phyloP scores from a whole-genome alignment of 2,113 vertebrate genomes.

The Lichenostomus cassidix region DNA sequence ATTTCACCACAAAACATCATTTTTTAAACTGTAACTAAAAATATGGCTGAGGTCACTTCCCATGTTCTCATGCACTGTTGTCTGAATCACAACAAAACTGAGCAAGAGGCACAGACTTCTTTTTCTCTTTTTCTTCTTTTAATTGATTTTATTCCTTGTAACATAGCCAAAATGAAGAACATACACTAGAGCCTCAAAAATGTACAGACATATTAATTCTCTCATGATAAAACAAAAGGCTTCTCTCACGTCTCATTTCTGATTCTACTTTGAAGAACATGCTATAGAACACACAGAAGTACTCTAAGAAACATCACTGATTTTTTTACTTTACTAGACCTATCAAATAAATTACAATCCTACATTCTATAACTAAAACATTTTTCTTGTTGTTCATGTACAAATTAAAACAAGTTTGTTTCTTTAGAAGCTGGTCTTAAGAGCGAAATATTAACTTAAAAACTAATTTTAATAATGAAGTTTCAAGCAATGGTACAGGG shows the following conservation, averaged over 20 bases:
- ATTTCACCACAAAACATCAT: neutral
- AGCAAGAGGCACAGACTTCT: neutral
- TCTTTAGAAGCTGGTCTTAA: neutral
- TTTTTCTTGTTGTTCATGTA: neutral
- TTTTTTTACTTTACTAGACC: neutral
- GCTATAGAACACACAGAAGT: neutral
- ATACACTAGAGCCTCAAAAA: neutral
- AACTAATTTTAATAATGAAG: neutral
- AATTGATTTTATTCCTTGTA: neutral
- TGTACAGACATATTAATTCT: neutral
- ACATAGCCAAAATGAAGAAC: neutral
- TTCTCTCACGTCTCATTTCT: neutral
- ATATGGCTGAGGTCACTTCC: neutral
- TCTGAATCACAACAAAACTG: neutral
- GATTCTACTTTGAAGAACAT: neutral
- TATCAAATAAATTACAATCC: neutral
- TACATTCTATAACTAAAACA: neutral
- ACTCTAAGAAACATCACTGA: neutral
- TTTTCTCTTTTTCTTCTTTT: neutral
- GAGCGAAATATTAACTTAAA: neutral
- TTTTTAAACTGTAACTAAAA: neutral
- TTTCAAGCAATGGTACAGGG: neutral
- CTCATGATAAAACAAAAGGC: neutral
- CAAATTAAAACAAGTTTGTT: neutral
- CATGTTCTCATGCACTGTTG: neutral